phyloP scores from a whole-genome alignment of 2,113 vertebrate genomes.

The Oostethus manadensis region DNA sequence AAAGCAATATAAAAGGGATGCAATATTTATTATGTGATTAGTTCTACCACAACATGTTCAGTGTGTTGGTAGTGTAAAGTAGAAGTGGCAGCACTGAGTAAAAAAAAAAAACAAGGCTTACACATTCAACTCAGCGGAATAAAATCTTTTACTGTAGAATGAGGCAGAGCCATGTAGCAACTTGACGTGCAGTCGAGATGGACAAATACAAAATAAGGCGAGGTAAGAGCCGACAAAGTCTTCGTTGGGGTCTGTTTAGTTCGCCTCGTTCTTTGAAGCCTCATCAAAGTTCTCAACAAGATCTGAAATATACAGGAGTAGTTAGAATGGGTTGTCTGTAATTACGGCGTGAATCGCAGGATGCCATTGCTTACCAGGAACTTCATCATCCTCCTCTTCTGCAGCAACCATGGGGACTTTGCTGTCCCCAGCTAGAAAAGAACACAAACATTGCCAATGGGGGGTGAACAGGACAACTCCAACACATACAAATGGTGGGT shows the following conservation, averaged over 20 bases:
- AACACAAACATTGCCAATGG: background rate
- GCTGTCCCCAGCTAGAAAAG: constrained; percentile 79
- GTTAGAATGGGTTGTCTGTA: background rate
- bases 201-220: constrained; percentile 11
- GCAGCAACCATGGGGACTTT: constrained; percentile 83
- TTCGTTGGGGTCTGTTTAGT: constrained; percentile 58
- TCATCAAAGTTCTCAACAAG: constrained; percentile 98
- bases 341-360: background rate
- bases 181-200: background rate
- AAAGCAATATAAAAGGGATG: background rate
- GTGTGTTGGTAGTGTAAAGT: constrained; percentile 24
- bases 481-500: background rate
- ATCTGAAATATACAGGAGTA: constrained; percentile 62
- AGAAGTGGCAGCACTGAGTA: constrained; percentile 27
- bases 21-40: constrained; percentile 52
- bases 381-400: constrained; percentile 94
- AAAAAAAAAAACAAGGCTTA: constrained; percentile 25
- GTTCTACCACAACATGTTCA: constrained; percentile 36
- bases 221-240: constrained; percentile 4
- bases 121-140: constrained; percentile 34
- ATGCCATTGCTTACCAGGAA: constrained; percentile 80
- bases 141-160: constrained; percentile 25
- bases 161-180: constrained; percentile 11
- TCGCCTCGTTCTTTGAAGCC: constrained; percentile 92
- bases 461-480: background rate